Conservation (phyloP, 2,888 invertebrate genomes). For the Iphiclides podalirius region DNA sequence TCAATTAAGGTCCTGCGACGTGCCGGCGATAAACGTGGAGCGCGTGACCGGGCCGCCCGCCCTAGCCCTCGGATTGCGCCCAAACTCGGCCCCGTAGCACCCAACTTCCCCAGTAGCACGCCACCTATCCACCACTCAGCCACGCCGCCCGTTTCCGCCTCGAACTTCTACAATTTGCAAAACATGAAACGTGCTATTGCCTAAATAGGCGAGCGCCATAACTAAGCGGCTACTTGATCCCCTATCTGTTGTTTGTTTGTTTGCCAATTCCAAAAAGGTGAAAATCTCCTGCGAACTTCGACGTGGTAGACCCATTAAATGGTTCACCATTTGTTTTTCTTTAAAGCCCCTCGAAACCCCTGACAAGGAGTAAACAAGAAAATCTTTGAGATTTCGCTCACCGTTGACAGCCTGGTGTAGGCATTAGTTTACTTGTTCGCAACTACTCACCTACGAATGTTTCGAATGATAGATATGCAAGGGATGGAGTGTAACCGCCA, state of each 20-base stretch:
- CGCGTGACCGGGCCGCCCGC: slow-evolving; percentile 39
- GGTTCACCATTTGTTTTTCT: background rate
- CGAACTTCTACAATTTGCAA: slow-evolving; percentile 48
- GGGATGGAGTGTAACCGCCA: no score
- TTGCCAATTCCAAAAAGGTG: slow-evolving; percentile 46
- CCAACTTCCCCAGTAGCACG: slow-evolving; percentile 27
- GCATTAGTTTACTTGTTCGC: no score
- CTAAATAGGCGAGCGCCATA: slow-evolving; percentile 65
- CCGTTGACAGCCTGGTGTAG: no score
- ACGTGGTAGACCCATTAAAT: background rate
- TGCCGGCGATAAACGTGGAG: slow-evolving; percentile 46
- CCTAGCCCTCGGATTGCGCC: slow-evolving; percentile 13
- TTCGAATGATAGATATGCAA: no score
- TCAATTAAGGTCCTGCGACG: slow-evolving; percentile 62
- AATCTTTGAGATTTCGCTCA: no score
- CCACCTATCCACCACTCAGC: slow-evolving; percentile 40
- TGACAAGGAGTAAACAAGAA: no score
- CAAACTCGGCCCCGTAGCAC: slow-evolving; percentile 24
- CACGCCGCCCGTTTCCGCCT: slow-evolving; percentile 30
- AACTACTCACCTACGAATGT: no score
- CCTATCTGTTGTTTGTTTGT: slow-evolving; percentile 61
- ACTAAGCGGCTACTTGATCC: slow-evolving; percentile 49
- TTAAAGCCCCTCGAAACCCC: background rate
- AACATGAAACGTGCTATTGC: slow-evolving; percentile 71
- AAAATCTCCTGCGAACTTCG: background rate